Conservation (phyloP, 2,888 invertebrate genomes). For the Andrena minutula region DNA sequence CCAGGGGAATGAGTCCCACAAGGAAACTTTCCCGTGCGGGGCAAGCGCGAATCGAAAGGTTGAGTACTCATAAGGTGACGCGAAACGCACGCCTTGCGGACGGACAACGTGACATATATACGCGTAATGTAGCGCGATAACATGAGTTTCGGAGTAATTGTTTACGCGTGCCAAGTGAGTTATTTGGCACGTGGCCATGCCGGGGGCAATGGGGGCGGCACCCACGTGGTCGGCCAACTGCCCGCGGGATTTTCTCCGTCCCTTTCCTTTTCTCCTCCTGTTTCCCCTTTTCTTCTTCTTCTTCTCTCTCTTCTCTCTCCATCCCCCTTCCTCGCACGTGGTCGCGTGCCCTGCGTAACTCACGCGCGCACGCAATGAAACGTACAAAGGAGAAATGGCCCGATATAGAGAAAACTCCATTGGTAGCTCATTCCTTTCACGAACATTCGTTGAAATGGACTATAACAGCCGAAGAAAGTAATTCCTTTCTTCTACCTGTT, state of each 20-base stretch:
- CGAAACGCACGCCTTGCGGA: slow-evolving; percentile 64
- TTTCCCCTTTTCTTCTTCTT: slow-evolving; percentile 11
- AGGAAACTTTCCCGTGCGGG: slow-evolving; percentile 38
- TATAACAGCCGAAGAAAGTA: background rate
- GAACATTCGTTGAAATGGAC: background rate
- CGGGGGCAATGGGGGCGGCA: slow-evolving; percentile 63
- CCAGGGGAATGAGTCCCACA: background rate
- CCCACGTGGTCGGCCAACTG: slow-evolving; percentile 77
- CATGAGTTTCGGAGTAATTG: slow-evolving; percentile 81
- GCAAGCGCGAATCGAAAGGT: slow-evolving; percentile 17
- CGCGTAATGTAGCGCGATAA: slow-evolving; percentile 79
- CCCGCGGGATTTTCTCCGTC: slow-evolving; percentile 62
- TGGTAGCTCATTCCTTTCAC: slow-evolving; percentile 7
- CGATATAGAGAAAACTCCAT: background rate
- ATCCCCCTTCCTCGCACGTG: background rate
- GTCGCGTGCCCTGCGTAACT: slow-evolving; percentile 38
- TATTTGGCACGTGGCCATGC: slow-evolving; percentile 81
- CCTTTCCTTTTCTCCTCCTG: slow-evolving; percentile 39
- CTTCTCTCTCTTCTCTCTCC: slow-evolving; percentile 12
- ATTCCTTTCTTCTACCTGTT: background rate
- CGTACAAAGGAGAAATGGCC: slow-evolving; percentile 17
- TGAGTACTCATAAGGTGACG: slow-evolving; percentile 50
- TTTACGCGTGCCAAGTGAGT: slow-evolving; percentile 84
- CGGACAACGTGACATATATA: slow-evolving; percentile 69
- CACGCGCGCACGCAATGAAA: slow-evolving; percentile 36